Evolutionary conservation across 2,888 invertebrate genomes (phyloP).

Genomic region (Pyralis farinalis): DNA sequence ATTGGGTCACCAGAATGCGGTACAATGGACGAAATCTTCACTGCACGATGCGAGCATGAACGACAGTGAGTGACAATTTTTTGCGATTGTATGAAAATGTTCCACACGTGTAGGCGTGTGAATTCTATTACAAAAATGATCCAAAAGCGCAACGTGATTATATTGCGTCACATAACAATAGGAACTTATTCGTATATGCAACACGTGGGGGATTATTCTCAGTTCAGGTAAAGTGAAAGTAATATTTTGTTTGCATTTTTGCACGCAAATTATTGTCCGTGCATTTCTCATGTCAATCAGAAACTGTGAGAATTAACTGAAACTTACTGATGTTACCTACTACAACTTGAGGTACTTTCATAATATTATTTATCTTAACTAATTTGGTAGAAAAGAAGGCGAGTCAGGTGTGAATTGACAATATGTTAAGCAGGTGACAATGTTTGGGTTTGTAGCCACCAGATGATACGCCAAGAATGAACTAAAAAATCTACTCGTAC

Average conservation of each 20-base stretch:
- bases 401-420: conserved; percentile 24
- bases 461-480: conserved; percentile 51
- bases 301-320: conserved; percentile 35
- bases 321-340: background rate
- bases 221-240: conserved; percentile 39
- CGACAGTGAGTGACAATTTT: conserved; percentile 20
- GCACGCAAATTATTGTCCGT: conserved; percentile 12
- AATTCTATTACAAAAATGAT: conserved; percentile 33
- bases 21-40: conserved; percentile 34
- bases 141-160: conserved; percentile 41
- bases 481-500: conserved; percentile 56
- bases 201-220: conserved; percentile 20
- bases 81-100: conserved; percentile 39
- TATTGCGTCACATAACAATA: conserved; percentile 42
- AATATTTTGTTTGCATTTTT: conserved; percentile 14
- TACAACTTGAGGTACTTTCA: background rate
- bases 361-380: conserved; percentile 14
- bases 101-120: conserved; percentile 70
- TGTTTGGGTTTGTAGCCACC: conserved; percentile 39
- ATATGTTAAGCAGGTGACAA: conserved; percentile 48
- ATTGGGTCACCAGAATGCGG: conserved; percentile 52
- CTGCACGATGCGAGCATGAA: conserved; percentile 21
- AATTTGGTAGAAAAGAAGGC: conserved; percentile 24
- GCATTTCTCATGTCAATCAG: conserved; percentile 46
- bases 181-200: conserved; percentile 30